Evolutionary conservation across 2,797 vertebrate species (phyloP).

Genomic region (Sardinella longiceps): DNA sequence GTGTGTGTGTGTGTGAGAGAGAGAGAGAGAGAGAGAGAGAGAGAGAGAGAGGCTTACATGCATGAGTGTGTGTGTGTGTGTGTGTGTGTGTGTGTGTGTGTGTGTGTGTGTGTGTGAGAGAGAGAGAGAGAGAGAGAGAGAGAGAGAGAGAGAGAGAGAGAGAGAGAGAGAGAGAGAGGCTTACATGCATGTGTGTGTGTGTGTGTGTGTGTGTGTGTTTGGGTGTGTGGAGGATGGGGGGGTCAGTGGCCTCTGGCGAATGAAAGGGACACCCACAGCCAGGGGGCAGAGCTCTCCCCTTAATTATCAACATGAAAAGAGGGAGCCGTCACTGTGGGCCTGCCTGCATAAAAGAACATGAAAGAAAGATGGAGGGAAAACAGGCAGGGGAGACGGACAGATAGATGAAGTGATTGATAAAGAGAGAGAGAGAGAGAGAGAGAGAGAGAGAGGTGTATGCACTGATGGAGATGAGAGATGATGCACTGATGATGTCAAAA

Average conservation of each 20-base stretch:
- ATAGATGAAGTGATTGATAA: neutral
- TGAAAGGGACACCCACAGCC: conserved; percentile 13
- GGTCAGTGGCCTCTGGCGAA: neutral
- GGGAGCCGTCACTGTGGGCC: neutral
- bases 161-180: too few species aligned
- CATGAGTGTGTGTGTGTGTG: neutral
- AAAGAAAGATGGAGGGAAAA: neutral
- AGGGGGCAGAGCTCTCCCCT: conserved; percentile 16
- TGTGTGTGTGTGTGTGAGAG: neutral
- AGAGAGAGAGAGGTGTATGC: neutral
- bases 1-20: neutral
- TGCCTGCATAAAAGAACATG: neutral
- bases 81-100: neutral
- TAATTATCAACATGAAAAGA: conserved; percentile 22
- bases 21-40: too few species aligned
- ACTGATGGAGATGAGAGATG: neutral
- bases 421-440: neutral
- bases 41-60: too few species aligned
- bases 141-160: too few species aligned
- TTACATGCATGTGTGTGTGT: neutral
- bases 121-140: too few species aligned
- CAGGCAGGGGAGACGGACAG: neutral
- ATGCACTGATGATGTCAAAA: neutral
- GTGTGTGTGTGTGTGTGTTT: neutral
- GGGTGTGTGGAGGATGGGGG: neutral